Evolutionary conservation across 2,797 vertebrate species (phyloP).

Genomic region (Serranus cabrilla): DNA sequence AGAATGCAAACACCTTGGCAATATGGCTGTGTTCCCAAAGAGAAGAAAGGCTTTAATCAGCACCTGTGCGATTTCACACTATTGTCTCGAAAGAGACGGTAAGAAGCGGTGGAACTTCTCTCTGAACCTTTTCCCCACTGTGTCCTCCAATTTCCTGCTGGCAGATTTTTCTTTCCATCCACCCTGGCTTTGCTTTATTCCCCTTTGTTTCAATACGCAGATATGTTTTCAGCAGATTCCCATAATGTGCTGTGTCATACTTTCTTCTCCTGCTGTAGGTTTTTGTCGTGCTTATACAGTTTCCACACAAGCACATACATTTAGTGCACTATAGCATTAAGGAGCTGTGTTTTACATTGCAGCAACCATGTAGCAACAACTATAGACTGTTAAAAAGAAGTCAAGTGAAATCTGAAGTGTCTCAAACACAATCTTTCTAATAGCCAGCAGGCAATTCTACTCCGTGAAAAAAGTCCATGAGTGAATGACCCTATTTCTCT

Average conservation of each 20-base stretch:
- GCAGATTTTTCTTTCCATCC: not conserved
- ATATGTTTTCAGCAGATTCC: slow-evolving; percentile 16
- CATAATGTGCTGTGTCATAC: slow-evolving; percentile 4
- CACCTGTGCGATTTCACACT: slow-evolving; percentile 26
- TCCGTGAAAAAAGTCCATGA: too few species aligned
- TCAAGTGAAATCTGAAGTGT: too few species aligned
- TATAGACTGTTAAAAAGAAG: too few species aligned
- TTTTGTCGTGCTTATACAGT: not conserved
- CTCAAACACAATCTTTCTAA: too few species aligned
- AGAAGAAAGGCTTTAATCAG: slow-evolving; percentile 18
- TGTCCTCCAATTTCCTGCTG: slow-evolving; percentile 24
- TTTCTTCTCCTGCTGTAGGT: not conserved
- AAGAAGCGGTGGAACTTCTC: slow-evolving; percentile 11
- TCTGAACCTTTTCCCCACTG: slow-evolving; percentile 8
- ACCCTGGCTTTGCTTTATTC: not conserved
- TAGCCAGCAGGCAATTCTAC: too few species aligned
- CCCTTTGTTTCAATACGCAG: slow-evolving; percentile 12
- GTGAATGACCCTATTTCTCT: too few species aligned
- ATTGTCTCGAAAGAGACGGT: not conserved
- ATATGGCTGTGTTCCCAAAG: slow-evolving; percentile 1
- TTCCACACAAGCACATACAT: not conserved
- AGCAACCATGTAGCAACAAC: too few species aligned
- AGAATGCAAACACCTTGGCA: slow-evolving; percentile 21
- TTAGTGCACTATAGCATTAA: not conserved
- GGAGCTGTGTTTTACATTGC: too few species aligned